These are phyloP conservation scores for Ictalurus punctatus DNA, from an alignment of 2,113 vertebrate genomes.

Conservation along the genomic window DNA sequence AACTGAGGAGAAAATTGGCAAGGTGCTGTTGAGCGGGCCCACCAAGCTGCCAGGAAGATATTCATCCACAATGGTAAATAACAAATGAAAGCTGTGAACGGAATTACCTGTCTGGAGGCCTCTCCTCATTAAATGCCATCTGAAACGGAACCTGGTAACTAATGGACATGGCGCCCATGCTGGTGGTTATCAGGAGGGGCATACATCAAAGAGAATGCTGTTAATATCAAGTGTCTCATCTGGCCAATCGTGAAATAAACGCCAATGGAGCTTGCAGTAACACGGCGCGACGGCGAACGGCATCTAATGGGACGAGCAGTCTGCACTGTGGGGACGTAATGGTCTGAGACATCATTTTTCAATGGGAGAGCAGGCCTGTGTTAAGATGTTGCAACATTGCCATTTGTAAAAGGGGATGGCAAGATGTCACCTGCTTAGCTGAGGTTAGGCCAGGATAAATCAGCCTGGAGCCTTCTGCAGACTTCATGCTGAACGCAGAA, in stretches of 20 bases:
- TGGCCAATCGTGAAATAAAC: slow-evolving; percentile 80
- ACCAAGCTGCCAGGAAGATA: slow-evolving; percentile 63
- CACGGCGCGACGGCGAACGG: slow-evolving; percentile 67
- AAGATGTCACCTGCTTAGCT: slow-evolving; percentile 69
- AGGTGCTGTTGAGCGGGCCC: slow-evolving; percentile 67
- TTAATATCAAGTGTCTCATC: slow-evolving; percentile 83
- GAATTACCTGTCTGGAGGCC: slow-evolving; percentile 72
- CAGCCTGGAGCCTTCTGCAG: slow-evolving; percentile 7
- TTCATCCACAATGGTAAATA: slow-evolving; percentile 80
- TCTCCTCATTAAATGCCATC: slow-evolving; percentile 73
- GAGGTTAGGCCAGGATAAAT: slow-evolving; percentile 54
- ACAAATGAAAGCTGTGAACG: slow-evolving; percentile 74
- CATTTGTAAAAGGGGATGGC: slow-evolving; percentile 67
- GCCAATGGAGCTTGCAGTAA: slow-evolving; percentile 82
- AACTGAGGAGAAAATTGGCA: slow-evolving; percentile 77
- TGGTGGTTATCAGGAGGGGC: slow-evolving; percentile 62
- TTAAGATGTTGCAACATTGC: slow-evolving; percentile 72
- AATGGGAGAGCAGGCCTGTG: slow-evolving; percentile 70
- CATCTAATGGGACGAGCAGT: slow-evolving; percentile 78
- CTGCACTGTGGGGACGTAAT: slow-evolving; percentile 74
- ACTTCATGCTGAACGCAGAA: not conserved
- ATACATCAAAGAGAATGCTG: slow-evolving; percentile 81
- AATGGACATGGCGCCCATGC: slow-evolving; percentile 55
- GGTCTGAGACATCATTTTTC: slow-evolving; percentile 79
- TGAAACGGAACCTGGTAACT: slow-evolving; percentile 72